Percentiles rank a stretch among this genome's conserved stretches.
phyloP scores from a whole-genome alignment of 2,113 vertebrate genomes.

The Machaerirhynchus nigripectus region DNA sequence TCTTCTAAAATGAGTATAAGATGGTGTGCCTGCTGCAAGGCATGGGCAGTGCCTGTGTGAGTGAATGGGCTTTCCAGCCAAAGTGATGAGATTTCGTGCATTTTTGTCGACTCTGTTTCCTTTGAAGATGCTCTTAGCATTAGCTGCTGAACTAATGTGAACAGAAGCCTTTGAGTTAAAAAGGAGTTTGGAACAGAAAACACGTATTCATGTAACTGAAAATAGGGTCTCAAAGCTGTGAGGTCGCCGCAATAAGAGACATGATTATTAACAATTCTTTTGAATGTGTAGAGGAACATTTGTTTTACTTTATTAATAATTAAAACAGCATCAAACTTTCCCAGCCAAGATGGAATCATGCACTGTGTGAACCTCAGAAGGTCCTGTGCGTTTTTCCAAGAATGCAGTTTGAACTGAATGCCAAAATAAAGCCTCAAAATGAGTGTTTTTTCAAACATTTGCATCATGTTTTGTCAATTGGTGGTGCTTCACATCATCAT shows the following conservation, averaged over 20 bases:
- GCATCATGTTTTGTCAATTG: background rate
- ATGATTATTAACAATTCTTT: background rate
- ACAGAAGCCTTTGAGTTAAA: background rate
- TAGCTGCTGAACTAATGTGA: background rate
- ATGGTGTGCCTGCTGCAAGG: background rate
- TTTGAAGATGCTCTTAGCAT: background rate
- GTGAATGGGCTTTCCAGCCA: background rate
- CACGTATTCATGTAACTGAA: background rate
- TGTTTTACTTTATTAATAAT: background rate
- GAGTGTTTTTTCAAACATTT: background rate
- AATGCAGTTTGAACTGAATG: background rate
- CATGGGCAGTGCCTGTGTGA: background rate
- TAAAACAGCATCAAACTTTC: background rate
- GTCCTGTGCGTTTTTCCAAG: background rate
- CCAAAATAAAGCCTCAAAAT: background rate
- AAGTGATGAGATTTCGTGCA: background rate
- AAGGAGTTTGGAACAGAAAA: background rate
- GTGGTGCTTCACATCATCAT: background rate
- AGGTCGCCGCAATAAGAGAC: rapidly evolving
- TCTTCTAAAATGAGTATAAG: background rate
- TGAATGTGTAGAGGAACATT: background rate
- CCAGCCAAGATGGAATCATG: background rate
- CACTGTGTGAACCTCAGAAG: background rate
- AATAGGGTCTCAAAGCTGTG: background rate
- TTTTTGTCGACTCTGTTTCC: background rate